Evolutionary conservation across 37 sponge, comb jelly and placozoan genomes (phyloP).

Genomic region (Chondrosia reniformis): DNA sequence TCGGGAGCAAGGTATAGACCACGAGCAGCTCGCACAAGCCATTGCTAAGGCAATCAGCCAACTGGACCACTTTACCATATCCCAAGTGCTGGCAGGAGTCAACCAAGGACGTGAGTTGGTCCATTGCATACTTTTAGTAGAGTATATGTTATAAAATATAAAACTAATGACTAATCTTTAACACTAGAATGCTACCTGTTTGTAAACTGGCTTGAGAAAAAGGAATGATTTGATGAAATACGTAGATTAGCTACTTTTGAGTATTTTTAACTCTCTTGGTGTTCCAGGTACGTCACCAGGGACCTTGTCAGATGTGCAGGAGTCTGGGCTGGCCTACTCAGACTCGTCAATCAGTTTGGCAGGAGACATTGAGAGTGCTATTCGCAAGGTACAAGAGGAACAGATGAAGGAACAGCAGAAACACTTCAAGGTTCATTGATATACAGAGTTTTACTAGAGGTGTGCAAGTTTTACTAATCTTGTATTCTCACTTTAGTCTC

Average conservation of each 20-base stretch:
- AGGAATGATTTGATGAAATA: too few species aligned
- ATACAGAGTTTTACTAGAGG: too few species aligned
- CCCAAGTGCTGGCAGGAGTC: constrained; percentile 9
- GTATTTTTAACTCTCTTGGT: too few species aligned
- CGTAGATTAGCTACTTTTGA: too few species aligned
- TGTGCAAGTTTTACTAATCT: not conserved
- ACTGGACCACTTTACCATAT: constrained; percentile 6
- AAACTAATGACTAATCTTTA: too few species aligned
- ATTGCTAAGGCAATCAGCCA: not conserved
- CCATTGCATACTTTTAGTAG: too few species aligned
- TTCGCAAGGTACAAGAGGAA: constrained; percentile 1
- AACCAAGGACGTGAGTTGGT: constrained; percentile 17
- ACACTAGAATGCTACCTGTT: too few species aligned
- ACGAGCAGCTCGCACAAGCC: not conserved
- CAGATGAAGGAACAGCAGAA: constrained; percentile 22
- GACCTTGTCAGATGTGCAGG: not conserved
- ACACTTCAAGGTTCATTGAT: not conserved
- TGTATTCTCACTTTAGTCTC: not conserved
- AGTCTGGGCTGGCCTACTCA: constrained; percentile 4
- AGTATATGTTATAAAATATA: too few species aligned
- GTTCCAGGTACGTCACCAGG: too few species aligned
- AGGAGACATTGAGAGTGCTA: constrained; percentile 10
- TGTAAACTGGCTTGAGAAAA: too few species aligned
- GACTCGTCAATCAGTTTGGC: constrained; percentile 11
- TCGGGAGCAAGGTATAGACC: not conserved